These are phyloP conservation scores for Manis crassicaudata DNA, from an alignment of 2,797 vertebrate genomes.

Conservation along the genomic window DNA sequence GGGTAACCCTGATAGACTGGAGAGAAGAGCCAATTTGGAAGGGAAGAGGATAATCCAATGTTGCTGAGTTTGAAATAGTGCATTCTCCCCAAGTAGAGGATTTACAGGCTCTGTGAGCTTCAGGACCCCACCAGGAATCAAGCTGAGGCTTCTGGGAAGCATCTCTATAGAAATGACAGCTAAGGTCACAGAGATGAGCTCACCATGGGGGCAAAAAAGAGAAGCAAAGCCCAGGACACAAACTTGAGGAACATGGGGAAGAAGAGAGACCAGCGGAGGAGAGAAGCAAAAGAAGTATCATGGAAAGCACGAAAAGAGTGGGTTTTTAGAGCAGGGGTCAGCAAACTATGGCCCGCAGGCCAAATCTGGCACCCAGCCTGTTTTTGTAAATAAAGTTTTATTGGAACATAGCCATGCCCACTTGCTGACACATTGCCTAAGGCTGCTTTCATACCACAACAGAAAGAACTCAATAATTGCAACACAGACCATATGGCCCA, in stretches of 20 bases:
- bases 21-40: constrained; percentile 33
- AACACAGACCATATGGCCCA: not conserved
- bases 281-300: not conserved
- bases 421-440: not conserved
- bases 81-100: not conserved
- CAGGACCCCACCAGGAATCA: not conserved
- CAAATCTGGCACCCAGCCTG: not conserved
- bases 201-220: not conserved
- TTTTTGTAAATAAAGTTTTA: constrained; percentile 49
- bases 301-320: not conserved
- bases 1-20: not conserved
- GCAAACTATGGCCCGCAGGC: not conserved
- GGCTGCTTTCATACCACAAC: not conserved
- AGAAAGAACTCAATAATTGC: not conserved
- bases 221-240: not conserved
- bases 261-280: not conserved
- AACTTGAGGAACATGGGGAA: not conserved
- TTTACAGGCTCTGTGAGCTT: not conserved
- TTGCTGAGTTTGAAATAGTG: not conserved
- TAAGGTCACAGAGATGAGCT: not conserved
- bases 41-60: not conserved
- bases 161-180: not conserved
- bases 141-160: constrained; percentile 12
- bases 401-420: not conserved
- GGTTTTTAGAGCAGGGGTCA: not conserved